Evolutionary conservation across 2,797 vertebrate species (phyloP).

Genomic region (Kryptolebias ocellatus): DNA sequence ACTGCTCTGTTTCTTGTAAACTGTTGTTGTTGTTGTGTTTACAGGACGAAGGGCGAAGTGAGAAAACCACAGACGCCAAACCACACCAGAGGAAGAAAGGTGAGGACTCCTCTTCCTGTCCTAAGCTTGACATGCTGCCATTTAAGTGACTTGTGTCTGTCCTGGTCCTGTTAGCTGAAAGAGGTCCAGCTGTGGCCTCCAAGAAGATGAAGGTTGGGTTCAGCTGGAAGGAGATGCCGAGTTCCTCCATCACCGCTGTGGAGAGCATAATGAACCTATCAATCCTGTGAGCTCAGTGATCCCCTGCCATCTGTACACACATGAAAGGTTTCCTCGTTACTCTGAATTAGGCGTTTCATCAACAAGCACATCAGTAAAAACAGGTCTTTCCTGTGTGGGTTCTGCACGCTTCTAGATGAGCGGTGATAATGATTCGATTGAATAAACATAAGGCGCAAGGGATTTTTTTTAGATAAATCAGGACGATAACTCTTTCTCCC

Average conservation of each 20-base stretch:
- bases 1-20: neutral
- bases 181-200: slow-evolving; percentile 19
- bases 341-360: no score
- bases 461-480: neutral
- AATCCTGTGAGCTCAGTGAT: slow-evolving; percentile 73
- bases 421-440: no score
- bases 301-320: no score
- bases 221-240: slow-evolving; percentile 65
- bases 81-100: slow-evolving; percentile 50
- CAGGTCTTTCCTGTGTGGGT: no score
- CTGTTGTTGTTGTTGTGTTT: neutral
- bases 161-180: slow-evolving; percentile 13
- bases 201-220: slow-evolving; percentile 47
- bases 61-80: slow-evolving; percentile 1
- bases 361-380: no score
- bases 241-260: slow-evolving; percentile 63
- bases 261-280: slow-evolving; percentile 75
- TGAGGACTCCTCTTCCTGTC: slow-evolving; percentile 19
- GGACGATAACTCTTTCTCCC: neutral
- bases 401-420: no score
- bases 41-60: slow-evolving; percentile 21
- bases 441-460: no score
- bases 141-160: neutral
- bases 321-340: no score
- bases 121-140: neutral